phyloP scores from a whole-genome alignment of 2,113 vertebrate species.

The Cavia aperea region DNA sequence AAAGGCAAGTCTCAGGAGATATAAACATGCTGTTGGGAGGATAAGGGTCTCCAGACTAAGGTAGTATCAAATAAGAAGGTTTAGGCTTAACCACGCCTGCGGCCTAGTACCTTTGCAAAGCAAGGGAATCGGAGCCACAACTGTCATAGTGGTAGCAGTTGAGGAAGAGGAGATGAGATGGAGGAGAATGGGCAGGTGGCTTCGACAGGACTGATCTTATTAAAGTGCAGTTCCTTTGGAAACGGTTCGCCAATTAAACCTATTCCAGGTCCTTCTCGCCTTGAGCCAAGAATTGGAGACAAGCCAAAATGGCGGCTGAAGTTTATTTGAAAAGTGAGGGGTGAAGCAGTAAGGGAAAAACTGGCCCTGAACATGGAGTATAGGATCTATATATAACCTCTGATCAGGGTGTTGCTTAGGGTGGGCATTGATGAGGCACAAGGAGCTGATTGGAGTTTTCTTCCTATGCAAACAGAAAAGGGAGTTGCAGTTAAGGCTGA shows the following conservation, averaged over 20 bases:
- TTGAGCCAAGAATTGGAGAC: neutral
- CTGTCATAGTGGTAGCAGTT: no score
- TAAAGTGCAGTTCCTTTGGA: neutral
- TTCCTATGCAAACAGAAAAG: no score
- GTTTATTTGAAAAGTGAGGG: neutral
- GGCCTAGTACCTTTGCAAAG: neutral
- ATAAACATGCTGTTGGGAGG: rapidly evolving
- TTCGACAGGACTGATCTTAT: neutral
- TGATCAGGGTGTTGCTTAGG: no score
- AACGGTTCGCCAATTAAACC: neutral
- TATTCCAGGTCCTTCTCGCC: neutral
- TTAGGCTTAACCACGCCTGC: no score
- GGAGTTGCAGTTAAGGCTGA: no score
- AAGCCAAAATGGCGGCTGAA: neutral
- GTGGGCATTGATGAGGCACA: no score
- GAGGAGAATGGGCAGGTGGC: neutral
- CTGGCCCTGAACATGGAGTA: neutral
- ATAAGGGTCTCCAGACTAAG: neutral
- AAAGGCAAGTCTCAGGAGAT: neutral
- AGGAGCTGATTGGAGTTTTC: no score
- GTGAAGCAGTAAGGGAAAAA: neutral
- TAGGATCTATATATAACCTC: no score
- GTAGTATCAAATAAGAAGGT: neutral
- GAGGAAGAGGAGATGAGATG: neutral
- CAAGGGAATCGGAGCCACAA: neutral